Conservation (phyloP, 1,140 invertebrate species). For the Drosophila nigrodunni region DNA sequence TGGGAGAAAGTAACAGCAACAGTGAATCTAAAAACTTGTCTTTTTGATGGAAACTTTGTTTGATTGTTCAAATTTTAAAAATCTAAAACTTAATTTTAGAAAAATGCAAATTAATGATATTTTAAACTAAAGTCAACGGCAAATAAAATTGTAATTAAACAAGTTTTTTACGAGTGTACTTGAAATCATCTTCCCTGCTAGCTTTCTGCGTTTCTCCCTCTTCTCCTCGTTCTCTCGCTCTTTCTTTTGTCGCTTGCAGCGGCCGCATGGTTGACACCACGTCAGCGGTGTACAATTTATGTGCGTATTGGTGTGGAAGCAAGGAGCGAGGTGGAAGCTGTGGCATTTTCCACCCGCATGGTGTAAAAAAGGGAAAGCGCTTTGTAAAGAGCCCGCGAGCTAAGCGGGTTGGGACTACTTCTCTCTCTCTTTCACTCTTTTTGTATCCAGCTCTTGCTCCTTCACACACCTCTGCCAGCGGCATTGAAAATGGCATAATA, state of each 20-base stretch:
- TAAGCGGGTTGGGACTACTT: constrained; percentile 23
- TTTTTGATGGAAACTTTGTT: too few relatives aligned
- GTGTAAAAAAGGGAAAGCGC: constrained; percentile 31
- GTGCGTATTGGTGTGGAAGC: constrained; percentile 32
- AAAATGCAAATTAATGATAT: too few relatives aligned
- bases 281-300: constrained; percentile 63
- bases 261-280: constrained; percentile 52
- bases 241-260: constrained; percentile 29
- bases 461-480: neutral
- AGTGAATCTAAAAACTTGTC: too few relatives aligned
- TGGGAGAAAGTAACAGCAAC: neutral
- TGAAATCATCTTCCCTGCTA: neutral
- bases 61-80: too few relatives aligned
- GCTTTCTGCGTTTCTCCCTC: neutral
- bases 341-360: constrained; percentile 10
- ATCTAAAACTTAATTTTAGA: too few relatives aligned
- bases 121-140: too few relatives aligned
- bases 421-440: too few relatives aligned
- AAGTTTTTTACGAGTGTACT: too few relatives aligned
- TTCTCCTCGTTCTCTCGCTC: neutral
- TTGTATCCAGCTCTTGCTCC: neutral
- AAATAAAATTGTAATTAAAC: too few relatives aligned
- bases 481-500: constrained; percentile 33
- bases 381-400: constrained; percentile 45
- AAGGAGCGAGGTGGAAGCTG: constrained; percentile 13